Evolutionary conservation across 2,888 invertebrate species (phyloP), one percentile per base, ranked within the genome.

Genomic region (Troglohyphantes excavatus): DNA sequence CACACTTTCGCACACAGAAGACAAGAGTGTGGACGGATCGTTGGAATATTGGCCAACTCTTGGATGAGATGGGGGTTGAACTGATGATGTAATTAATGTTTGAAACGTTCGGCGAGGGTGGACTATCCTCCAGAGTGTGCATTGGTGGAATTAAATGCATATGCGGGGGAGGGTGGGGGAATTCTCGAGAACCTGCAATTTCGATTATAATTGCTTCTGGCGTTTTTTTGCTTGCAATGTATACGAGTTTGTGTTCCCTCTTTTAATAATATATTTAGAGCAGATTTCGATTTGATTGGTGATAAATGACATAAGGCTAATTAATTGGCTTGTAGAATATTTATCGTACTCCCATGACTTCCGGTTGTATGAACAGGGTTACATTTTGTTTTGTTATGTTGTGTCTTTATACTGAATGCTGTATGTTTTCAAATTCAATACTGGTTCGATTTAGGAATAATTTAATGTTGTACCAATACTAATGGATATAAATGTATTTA

Each of bases 81-180:
- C 81, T 29, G 70, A 63, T 46, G 81, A 59, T 81, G 87, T 88
- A 88, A 88, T 88, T 88, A 88, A 88, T 82, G 88, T 68, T 27
- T 68, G 72, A 59, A 59, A 43, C n/a, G n/a, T 53, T 23, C 17
- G 61, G 43, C n/a, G 27, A 63, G 27, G 19, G 13, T n/a, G 53
- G n/a, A 13, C 53, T 53, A 53, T 33, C 33, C 33, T 9, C 33
- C 33, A 3, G 33, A n/a, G n/a, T 33, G 33, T n/a, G 53, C 53
- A 13, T 13, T 6, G 53, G 53, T n/a, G n/a, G 53, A 53, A 53
- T 53, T 53, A 53, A 53, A 53, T 53, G 53, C n/a, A n/a, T n/a
- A 53, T 53, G 53, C 53, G 5, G 53, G 53, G 53, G 53, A 5
- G 53, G 5, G 53, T n/a, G 17, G 13, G 17, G 13, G n/a, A 1